Percentiles rank a stretch among this genome's conserved stretches.
These are phyloP conservation scores for Lepilemur ruficaudatus DNA, from an alignment of 2,797 vertebrate genomes.

Conservation along the genomic window DNA sequence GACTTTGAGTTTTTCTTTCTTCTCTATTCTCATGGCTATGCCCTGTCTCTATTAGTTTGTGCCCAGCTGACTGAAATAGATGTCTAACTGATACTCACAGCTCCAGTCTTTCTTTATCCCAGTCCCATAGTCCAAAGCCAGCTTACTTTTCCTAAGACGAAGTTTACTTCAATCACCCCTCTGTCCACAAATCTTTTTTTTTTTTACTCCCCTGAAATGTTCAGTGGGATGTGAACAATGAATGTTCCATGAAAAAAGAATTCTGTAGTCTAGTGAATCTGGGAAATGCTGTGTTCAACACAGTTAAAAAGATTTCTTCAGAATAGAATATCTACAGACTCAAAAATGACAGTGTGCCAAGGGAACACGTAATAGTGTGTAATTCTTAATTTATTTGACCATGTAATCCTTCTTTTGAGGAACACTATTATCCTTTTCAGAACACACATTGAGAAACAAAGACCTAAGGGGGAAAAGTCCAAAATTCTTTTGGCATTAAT, in stretches of 20 bases:
- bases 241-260: neutral
- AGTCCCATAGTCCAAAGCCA: neutral
- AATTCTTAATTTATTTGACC: neutral
- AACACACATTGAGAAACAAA: conserved; percentile 24
- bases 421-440: neutral
- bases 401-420: conserved; percentile 11
- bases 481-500: neutral
- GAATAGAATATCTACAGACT: neutral
- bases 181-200: neutral
- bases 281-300: neutral
- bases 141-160: neutral
- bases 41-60: neutral
- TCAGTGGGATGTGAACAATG: neutral
- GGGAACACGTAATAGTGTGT: neutral
- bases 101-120: neutral
- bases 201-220: neutral
- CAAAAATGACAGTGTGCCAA: neutral
- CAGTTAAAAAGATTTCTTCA: neutral
- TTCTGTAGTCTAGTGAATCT: neutral
- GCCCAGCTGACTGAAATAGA: neutral
- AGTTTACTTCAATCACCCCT: neutral
- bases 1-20: neutral
- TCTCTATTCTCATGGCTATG: neutral
- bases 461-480: neutral
- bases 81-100: neutral